Percentiles rank a stretch among this genome's conserved stretches.
Evolutionary conservation across 37 sponge, comb jelly and placozoan genomes (phyloP).

Genomic region (Beroe ovata): DNA sequence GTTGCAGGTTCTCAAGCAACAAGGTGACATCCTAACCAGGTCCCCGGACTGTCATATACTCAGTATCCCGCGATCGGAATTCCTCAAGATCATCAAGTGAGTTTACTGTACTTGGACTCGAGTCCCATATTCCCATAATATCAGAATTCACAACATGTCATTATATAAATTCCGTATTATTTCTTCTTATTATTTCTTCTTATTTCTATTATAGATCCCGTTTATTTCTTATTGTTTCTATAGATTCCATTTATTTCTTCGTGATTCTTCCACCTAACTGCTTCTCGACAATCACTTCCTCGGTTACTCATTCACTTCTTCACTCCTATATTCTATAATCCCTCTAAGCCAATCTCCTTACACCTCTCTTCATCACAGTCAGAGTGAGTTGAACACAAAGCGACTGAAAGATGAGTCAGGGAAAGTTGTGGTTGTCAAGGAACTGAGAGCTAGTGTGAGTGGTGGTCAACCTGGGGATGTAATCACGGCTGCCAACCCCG

Average conservation of each 20-base stretch:
- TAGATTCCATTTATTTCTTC: too few relatives aligned
- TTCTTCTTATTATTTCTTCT: too few relatives aligned
- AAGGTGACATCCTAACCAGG: slow-evolving; percentile 51
- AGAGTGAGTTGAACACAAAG: slow-evolving; percentile 63
- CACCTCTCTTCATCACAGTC: slow-evolving; percentile 17
- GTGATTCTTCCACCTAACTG: too few relatives aligned
- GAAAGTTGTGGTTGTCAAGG: slow-evolving; percentile 48
- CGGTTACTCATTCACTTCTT: too few relatives aligned
- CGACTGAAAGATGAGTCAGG: slow-evolving; percentile 46
- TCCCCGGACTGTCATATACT: slow-evolving; percentile 52
- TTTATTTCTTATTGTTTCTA: too few relatives aligned
- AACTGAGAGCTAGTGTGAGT: slow-evolving; percentile 39
- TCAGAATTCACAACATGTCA: too few relatives aligned
- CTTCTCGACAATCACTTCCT: too few relatives aligned
- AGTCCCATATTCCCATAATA: too few relatives aligned
- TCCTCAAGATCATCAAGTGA: slow-evolving; percentile 55
- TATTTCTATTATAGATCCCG: too few relatives aligned
- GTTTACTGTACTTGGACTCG: too few relatives aligned
- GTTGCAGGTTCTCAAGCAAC: slow-evolving; percentile 31
- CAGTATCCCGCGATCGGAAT: slow-evolving; percentile 44
- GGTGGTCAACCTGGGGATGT: slow-evolving; percentile 41
- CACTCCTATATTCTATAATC: too few relatives aligned
- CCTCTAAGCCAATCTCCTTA: neutral
- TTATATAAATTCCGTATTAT: too few relatives aligned
- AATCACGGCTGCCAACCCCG: slow-evolving; percentile 46